Evolutionary conservation across 2,113 vertebrate species (phyloP).

Genomic region (Gadus macrocephalus): DNA sequence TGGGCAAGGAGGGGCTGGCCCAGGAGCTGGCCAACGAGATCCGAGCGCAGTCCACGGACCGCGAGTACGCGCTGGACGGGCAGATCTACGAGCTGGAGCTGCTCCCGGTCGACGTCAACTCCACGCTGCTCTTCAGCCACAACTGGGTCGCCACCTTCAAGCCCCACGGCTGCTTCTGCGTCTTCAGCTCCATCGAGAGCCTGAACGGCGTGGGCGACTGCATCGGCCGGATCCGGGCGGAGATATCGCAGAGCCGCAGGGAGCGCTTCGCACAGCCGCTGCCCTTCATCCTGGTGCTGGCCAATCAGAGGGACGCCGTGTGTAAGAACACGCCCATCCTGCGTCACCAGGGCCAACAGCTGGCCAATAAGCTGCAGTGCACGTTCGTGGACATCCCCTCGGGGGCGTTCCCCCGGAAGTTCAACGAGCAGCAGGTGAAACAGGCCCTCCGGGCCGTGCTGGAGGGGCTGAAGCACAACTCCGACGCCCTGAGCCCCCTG

Average conservation of each 20-base stretch:
- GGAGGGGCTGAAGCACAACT: conserved; percentile 92
- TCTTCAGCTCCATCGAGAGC: conserved; percentile 96
- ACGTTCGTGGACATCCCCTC: conserved; percentile 94
- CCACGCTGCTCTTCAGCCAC: conserved; percentile 87
- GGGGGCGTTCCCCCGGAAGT: conserved; percentile 90
- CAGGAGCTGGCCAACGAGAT: conserved; percentile 98
- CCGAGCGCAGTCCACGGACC: conserved; percentile 93
- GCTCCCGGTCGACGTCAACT: conserved; percentile 89
- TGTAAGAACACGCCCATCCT: conserved; percentile 95
- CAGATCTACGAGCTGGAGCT: conserved; percentile 98
- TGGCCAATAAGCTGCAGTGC: conserved; percentile 97
- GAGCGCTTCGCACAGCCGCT: conserved; percentile 87
- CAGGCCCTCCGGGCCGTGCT: conserved; percentile 91
- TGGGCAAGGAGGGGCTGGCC: conserved; percentile 92
- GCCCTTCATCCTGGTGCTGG: conserved; percentile 93
- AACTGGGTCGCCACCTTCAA: conserved; percentile 90
- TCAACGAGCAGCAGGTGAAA: conserved; percentile 95
- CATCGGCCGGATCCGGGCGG: conserved; percentile 90
- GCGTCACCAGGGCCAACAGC: conserved; percentile 94
- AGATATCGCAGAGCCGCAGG: conserved; percentile 86
- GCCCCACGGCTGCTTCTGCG: conserved; percentile 96
- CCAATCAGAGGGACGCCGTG: conserved; percentile 89
- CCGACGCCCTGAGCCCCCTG: conserved; percentile 86
- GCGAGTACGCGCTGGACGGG: conserved; percentile 96
- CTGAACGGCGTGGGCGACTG: conserved; percentile 93